phyloP scores from a whole-genome alignment of 1,140 invertebrate genomes.

The Neodiprion fabricii region DNA sequence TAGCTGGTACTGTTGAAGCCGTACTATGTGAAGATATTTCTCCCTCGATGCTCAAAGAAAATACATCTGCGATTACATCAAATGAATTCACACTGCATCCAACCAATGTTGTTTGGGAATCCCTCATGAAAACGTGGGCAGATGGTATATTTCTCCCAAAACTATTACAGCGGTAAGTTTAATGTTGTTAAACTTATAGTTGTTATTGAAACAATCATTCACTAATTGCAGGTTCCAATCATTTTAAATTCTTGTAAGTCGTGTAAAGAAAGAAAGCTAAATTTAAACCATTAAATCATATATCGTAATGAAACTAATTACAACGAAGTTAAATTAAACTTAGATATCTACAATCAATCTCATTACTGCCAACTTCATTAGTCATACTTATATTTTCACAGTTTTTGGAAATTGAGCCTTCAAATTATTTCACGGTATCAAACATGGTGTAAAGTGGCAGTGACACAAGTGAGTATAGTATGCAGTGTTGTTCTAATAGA shows the following conservation, averaged over 20 bases:
- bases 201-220: too few relatives aligned
- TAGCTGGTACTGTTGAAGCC: conserved; percentile 74
- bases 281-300: too few relatives aligned
- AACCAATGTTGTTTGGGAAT: conserved; percentile 64
- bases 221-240: too few relatives aligned
- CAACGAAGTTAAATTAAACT: too few relatives aligned
- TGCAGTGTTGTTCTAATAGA: neutral
- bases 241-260: too few relatives aligned
- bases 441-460: conserved; percentile 68
- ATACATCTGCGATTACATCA: conserved; percentile 36
- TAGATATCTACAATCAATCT: too few relatives aligned
- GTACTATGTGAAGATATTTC: conserved; percentile 60
- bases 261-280: too few relatives aligned
- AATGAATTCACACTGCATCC: conserved; percentile 61
- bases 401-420: conserved; percentile 88
- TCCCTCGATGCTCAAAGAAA: conserved; percentile 40
- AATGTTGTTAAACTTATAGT: neutral
- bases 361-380: too few relatives aligned
- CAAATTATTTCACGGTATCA: conserved; percentile 81
- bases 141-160: conserved; percentile 76
- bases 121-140: conserved; percentile 74
- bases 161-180: conserved; percentile 66
- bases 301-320: too few relatives aligned
- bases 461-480: conserved; percentile 48
- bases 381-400: conserved; percentile 35